Conservation (phyloP, 2,888 invertebrate species). For the Saturnia japonica region DNA sequence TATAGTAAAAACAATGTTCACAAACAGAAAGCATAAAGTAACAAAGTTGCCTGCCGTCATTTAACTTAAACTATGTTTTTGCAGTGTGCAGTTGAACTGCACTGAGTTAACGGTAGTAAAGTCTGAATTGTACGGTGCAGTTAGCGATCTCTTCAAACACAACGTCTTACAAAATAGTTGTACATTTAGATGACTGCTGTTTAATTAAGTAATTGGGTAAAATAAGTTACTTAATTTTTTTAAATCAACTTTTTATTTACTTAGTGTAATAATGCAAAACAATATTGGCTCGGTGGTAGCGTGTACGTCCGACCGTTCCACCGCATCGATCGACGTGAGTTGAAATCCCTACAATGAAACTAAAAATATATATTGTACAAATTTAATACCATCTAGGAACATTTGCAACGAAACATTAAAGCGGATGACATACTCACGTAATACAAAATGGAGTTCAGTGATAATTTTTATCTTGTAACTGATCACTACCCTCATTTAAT, state of each 20-base stretch:
- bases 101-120: conserved; percentile 11
- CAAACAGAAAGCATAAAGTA: conserved; percentile 12
- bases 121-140: conserved; percentile 6
- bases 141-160: conserved; percentile 6
- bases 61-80: conserved; percentile 14
- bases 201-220: neutral
- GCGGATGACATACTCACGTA: neutral
- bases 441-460: conserved; percentile 16
- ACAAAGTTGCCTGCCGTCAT: conserved; percentile 12
- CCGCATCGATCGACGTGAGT: too few species aligned
- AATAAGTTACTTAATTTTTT: neutral
- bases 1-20: conserved; percentile 10
- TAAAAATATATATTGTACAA: too few species aligned
- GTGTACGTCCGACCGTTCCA: too few species aligned
- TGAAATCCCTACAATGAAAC: too few species aligned
- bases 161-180: conserved; percentile 5
- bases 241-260: neutral
- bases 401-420: neutral
- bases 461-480: conserved; percentile 34
- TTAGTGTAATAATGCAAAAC: too few species aligned
- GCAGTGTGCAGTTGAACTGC: conserved; percentile 6
- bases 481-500: conserved; percentile 51
- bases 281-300: too few species aligned
- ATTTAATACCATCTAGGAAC: neutral
- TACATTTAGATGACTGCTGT: neutral